Base-by-base conservation (phyloP, 2,888 invertebrate genomes). In the Macaria notata region DNA sequence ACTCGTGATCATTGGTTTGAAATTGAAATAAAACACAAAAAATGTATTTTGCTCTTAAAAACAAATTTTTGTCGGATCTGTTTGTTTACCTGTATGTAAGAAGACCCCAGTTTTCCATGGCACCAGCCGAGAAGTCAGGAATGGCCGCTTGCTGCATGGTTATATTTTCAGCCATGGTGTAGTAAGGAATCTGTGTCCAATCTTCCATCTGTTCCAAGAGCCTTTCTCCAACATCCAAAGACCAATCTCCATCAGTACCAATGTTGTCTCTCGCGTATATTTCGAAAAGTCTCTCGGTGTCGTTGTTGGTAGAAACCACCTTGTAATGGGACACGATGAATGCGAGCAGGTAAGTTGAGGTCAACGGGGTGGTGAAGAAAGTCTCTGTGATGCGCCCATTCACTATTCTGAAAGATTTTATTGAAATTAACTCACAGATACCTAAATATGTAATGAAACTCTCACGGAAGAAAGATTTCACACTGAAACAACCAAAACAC, bases 101-200 rank as follows among this genome's bases (percentile, higher is more conserved):
- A 36, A 96, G 88, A 4, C 96, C 96, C 96, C 96, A 96, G 74
- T 97, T 96, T 80, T 96, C 96, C 96, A 96, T 96, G 56, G 96
- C 96, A 55, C 95, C 95, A 69, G 95, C 94, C 36, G 94, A 92
- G 77, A 96, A 96, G 72, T 96, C 95, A 3, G 96, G 95, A 56
- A 97, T 94, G 1, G 96, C 96, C 6, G 96, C 94, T 69, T 96
- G 94, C 72, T 96, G 96, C 75, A 94, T 91, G 50, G 82, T 72
- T 62, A 92, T 76, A 39, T 85, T 73, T 0, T 46, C 29, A 4
- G 92, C 91, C 88, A 95, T 94, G 0, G 78, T 70, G 46, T 94
- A 84, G 62, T 93, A 93, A 0, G 83, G 53, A 41, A 87, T 69
- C 0, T 70, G 90, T 66, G 96, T 93, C 76, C 94, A 93, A 43